Evolutionary conservation across 92 coral and sea anemone species (phyloP), one percentile per base, ranked within the genome.

Genomic region (Paragorgia papillata): DNA sequence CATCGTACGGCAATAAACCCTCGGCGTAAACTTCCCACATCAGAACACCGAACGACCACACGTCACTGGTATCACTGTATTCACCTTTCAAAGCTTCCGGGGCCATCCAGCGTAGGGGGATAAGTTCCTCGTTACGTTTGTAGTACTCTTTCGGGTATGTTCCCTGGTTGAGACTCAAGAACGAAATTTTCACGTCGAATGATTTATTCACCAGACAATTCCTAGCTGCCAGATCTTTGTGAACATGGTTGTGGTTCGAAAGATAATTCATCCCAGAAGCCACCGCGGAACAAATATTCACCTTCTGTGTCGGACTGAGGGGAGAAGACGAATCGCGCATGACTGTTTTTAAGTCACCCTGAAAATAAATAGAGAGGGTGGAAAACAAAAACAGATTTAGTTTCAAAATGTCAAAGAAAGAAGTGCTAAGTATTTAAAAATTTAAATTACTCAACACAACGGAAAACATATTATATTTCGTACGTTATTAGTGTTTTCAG

Each of bases 31-130:
- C 76, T 88, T 94, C 98, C 98, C 98, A 94, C 64, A 87, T 83
- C 6, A 94, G 77, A 26, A 94, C 90, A 17, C 94, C 98, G 31
- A 83, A 94, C 13, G 98, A 82, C 98, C 98, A 94, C 7, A 91
- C 97, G 32, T 94, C 98, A 73, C 97, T 91, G 88, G 85, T 91
- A 85, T 94, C 95, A 27, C 87, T 77, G 83, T 79, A 94, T n/a
- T 94, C 90, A 31, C 90, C 98, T 69, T 89, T 85, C 79, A 94
- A 86, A 39, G 98, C 98, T 60, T 94, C 98, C 0, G 98, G 92
- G 9, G 98, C 86, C 98, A 94, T 94, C 98, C 98, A 94, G 1
- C 98, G 86, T 46, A 94, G 79, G 15, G 98, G 98, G 35, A 94
- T 94, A 32, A 88, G 88, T 49, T 91, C 85, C 66, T 85, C 90